Evolutionary conservation across 1,140 invertebrate species (phyloP), one percentile per base, ranked within the genome.

Genomic region (Brachionus calyciflorus): DNA sequence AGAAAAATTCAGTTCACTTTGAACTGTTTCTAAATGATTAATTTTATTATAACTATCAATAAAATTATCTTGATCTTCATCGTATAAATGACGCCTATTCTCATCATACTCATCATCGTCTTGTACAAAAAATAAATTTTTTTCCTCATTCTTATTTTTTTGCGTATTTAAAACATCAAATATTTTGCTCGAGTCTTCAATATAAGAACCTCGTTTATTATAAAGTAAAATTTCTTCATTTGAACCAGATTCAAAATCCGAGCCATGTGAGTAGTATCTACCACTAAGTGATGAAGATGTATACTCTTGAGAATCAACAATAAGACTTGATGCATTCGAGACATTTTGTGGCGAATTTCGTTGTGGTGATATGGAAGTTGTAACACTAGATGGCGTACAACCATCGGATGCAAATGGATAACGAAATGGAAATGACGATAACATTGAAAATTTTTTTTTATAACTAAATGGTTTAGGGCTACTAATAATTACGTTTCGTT

Each of bases 351-450:
- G 60, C 12, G 60, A 65, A 17, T 19, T 44, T 14, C 41, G 60
- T 41, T 65, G 60, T 4, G 33, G 60, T 14, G 40, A 60, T 33
- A 30, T 60, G 17, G 55, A 60, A 4, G 55, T 19, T n/a, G 26
- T 33, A 10, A 33, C 24, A 26, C 9, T 55, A 14, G 51, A 60
- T 12, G 60, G 0, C 24, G 60, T 65, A 24, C 60, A 65, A 41
- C 60, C 60, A 28, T 65, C 60, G 17, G 60, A 65, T 12, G 60
- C 60, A n/a, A 65, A 65, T 37, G 60, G 60, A 37, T 65, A 65
- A 21, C 60, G 37, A 65, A 65, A 65, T 9, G 60, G 33, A 28
- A 65, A 65, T 14, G 60, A 41, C 7, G 37, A 65, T 41, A 65
- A 65, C 60, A 65, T 65, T 44, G 60, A 65, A 21, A 65, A 19